Base-by-base conservation (phyloP, 2,888 invertebrate species). In the Diabrotica balteata region DNA sequence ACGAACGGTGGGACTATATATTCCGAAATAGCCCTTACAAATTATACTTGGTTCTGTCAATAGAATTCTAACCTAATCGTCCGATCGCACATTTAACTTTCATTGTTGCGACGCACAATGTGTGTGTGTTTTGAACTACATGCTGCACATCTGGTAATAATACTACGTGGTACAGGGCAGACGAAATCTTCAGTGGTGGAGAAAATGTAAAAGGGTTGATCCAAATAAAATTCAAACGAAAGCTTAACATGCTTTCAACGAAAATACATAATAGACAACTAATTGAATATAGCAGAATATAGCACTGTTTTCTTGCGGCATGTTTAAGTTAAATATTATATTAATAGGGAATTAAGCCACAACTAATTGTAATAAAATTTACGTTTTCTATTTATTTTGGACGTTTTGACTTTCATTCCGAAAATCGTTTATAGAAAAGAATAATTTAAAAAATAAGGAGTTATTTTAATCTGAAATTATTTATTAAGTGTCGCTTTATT, bases 11-110 rank as follows among this genome's bases (percentile, higher is more conserved):
- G 66, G 69, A 68, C 60, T 67, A 60, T 43, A 49, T 60, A 63
- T 59, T 68, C 70, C 72, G 76, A 77, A 80, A 80, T 80, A 77
- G 80, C 82, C 81, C 81, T 80, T 81, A 82, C 83, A 83, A 83
- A 83, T 82, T 82, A 81, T 65, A 67, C 80, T 80, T 78, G 76
- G 78, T 80, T 78, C 78, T 80, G 81, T 83, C 82, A 82, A 83
- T 82, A 82, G 81, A 82, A 80, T 81, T 79, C 80, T 79, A 82
- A 79, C 82, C 81, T 83, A 82, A 83, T 83, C 83, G 81, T 79
- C 78, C 80, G 81, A 82, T 82, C 83, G 80, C 79, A 80, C 82
- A 81, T 83, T 83, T 83, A 83, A 82, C 83, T 83, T 83, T 82
- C 82, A 81, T 83, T 83, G 82, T 82, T 78, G 73, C 75, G 76